phyloP scores from a whole-genome alignment of 2,113 vertebrate species.

The Felis chaus region DNA sequence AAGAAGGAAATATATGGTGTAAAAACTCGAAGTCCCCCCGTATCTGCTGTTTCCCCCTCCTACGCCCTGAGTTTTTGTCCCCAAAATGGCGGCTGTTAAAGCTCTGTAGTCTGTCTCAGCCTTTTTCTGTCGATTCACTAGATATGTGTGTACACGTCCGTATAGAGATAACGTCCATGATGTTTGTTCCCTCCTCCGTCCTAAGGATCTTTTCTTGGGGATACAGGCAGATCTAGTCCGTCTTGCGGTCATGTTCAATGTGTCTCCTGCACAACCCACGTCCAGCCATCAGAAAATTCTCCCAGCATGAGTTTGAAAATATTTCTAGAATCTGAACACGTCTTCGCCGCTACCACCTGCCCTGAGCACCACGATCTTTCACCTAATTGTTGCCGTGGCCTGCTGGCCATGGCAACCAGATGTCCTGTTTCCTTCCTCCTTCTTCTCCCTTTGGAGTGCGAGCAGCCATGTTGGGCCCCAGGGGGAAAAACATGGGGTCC shows the following conservation, averaged over 20 bases:
- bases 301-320: too few species aligned
- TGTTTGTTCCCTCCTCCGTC: background rate
- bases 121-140: background rate
- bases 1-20: background rate
- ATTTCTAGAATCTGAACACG: background rate
- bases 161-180: fast-evolving
- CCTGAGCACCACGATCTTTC: fast-evolving
- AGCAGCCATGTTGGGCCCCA: background rate
- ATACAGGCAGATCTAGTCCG: background rate
- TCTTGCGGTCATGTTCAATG: fast-evolving
- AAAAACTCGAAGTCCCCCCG: background rate
- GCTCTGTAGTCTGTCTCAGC: fast-evolving
- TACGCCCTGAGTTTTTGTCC: fast-evolving
- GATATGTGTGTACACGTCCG: too few species aligned
- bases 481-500: background rate
- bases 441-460: too few species aligned
- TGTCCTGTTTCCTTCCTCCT: fast-evolving
- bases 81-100: fast-evolving
- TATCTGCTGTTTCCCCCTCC: background rate
- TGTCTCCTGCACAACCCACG: background rate
- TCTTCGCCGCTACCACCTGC: background rate
- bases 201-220: background rate
- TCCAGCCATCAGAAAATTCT: too few species aligned
- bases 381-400: background rate
- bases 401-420: background rate